These are phyloP conservation scores for Melanaphis sacchari DNA, from an alignment of 1,140 invertebrate species.

Conservation along the genomic window DNA sequence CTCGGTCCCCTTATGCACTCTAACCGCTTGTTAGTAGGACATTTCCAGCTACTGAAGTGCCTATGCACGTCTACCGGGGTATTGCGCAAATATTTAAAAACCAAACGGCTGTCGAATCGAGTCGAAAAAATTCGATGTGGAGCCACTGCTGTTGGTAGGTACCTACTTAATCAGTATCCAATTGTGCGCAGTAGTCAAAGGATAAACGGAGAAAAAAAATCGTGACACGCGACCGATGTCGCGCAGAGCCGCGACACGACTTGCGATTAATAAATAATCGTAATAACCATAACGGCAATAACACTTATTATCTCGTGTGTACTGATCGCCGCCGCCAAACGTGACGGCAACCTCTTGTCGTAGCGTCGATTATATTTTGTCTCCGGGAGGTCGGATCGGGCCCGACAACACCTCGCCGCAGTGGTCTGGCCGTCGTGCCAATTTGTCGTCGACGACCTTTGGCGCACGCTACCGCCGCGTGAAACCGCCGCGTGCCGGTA, in stretches of 20 bases:
- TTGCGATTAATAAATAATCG: neutral
- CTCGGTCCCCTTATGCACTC: no score
- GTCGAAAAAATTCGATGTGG: no score
- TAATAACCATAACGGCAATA: neutral
- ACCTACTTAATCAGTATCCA: no score
- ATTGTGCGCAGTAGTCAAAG: no score
- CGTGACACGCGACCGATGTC: neutral
- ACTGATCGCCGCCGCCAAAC: no score
- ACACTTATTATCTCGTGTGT: neutral
- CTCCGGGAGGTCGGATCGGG: neutral
- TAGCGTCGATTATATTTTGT: neutral
- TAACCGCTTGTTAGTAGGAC: no score
- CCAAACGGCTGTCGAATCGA: no score
- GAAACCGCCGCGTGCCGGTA: conserved; percentile 34
- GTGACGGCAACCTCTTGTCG: neutral
- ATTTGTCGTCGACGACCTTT: conserved; percentile 5
- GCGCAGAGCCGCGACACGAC: neutral
- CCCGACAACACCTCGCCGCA: neutral
- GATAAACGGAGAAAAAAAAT: neutral
- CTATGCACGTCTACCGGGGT: no score
- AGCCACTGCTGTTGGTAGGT: no score
- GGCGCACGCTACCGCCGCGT: conserved; percentile 7
- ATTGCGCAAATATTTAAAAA: no score
- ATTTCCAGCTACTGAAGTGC: no score
- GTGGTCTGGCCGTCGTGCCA: conserved; percentile 12